Percentiles rank a stretch among this genome's conserved stretches.
Evolutionary conservation across 2,888 invertebrate species (phyloP).

Genomic region (Lydus trimaculatus): DNA sequence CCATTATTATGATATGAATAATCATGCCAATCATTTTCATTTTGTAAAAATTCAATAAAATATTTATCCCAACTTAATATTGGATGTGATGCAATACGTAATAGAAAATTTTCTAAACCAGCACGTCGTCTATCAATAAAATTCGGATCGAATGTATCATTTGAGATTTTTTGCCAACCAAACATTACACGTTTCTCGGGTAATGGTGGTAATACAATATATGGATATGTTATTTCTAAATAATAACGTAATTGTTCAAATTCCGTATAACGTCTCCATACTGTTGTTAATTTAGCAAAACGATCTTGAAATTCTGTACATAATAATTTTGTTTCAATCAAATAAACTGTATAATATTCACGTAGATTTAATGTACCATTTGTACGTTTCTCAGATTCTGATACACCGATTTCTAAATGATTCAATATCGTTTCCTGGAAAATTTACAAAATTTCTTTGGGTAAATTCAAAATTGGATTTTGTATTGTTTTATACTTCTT

Average conservation of each 20-base stretch:
- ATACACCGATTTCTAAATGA: slow-evolving; percentile 77
- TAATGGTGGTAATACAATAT: slow-evolving; percentile 79
- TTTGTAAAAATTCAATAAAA: slow-evolving; percentile 79
- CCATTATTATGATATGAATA: slow-evolving; percentile 60
- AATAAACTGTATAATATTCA: slow-evolving; percentile 80
- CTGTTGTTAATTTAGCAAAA: slow-evolving; percentile 69
- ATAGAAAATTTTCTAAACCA: slow-evolving; percentile 80
- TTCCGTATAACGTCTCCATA: slow-evolving; percentile 84
- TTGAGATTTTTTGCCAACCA: slow-evolving; percentile 79
- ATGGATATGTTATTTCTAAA: slow-evolving; percentile 80
- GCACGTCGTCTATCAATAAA: slow-evolving; percentile 84
- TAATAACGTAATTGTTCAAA: slow-evolving; percentile 83
- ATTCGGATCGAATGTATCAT: slow-evolving; percentile 84
- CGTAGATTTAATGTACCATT: slow-evolving; percentile 77
- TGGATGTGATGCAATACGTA: slow-evolving; percentile 79
- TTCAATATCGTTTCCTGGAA: slow-evolving; percentile 71
- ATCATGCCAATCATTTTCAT: slow-evolving; percentile 81
- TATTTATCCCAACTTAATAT: slow-evolving; percentile 76
- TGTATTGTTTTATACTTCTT: slow-evolving; percentile 18
- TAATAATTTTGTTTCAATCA: slow-evolving; percentile 77
- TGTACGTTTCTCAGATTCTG: slow-evolving; percentile 79
- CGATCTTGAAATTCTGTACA: slow-evolving; percentile 68
- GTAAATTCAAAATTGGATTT: background rate
- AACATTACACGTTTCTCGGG: slow-evolving; percentile 81
- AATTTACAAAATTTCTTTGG: too few relatives aligned